Evolutionary conservation across 2,888 invertebrate species (phyloP), one percentile per base, ranked within the genome.

Genomic region (Tenthredo mesomela): DNA sequence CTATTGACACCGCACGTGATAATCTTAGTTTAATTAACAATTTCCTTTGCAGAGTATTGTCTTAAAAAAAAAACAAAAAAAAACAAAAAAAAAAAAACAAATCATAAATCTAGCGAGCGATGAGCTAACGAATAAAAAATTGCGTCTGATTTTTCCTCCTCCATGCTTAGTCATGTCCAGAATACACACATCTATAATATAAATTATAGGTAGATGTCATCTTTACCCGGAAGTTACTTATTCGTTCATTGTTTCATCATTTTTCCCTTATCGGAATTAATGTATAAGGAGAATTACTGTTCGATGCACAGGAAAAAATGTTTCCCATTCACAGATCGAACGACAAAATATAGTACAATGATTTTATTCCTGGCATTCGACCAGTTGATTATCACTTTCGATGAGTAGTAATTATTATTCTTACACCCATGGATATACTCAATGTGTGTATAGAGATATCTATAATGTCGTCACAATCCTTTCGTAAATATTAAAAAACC

Each of bases 401-500:
- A 75, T 3, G 2, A 75, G 6, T 12, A 25, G 21, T 25, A 75
- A 75, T 75, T 29, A 50, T 75, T 50, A 75, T 75, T 75, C 75
- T 25, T 40, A 25, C 47, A 25, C 47, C 47, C 9, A 50, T 7
- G n/a, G 47, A 18, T 5, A 18, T 5, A 61, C 25, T 25, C 6
- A n/a, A n/a, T 25, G 12, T 25, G 25, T 12, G 29, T 29, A 29
- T 29, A 29, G 1, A 29, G 1, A 4, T 15, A 15, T 3, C 0
- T 15, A 12, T 18, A 47, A 47, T 25, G 47, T 10, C 75, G 75
- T 47, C 75, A 40, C 75, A 75, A 75, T 43, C 47, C 15, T 75
- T 75, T 47, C 47, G 75, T 75, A n/a, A 25, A 75, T 75, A 75
- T 75, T 75, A 40, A 25, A 47, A 75, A 73, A 73, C 71, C 40